A percentile compares a stretch with the other conserved stretches of the same genome.
phyloP scores from a whole-genome alignment of 2,797 vertebrate species.

The Aplochiton taeniatus region DNA sequence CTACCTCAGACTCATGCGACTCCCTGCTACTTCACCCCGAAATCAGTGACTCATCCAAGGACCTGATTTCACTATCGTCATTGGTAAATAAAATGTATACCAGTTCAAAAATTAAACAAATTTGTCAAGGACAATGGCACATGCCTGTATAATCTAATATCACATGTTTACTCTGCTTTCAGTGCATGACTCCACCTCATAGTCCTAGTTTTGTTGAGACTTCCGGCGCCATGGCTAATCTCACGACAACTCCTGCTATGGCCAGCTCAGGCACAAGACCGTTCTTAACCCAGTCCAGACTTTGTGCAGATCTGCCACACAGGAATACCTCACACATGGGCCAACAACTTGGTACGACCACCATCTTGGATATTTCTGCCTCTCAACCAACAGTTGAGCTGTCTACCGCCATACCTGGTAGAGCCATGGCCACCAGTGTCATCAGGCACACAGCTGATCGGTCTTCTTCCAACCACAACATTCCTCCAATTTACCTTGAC shows the following conservation, averaged over 20 bases:
- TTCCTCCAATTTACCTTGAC: slow-evolving; percentile 40
- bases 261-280: slow-evolving; percentile 44
- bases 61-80: slow-evolving; percentile 86
- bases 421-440: slow-evolving; percentile 85
- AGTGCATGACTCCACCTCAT: slow-evolving; percentile 98
- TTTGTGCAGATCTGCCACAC: slow-evolving; percentile 31
- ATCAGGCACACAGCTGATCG: slow-evolving; percentile 86
- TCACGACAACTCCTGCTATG: slow-evolving; percentile 30
- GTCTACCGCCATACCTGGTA: slow-evolving; percentile 53
- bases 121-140: background rate
- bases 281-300: slow-evolving; percentile 35
- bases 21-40: slow-evolving; percentile 73
- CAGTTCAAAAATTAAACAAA: background rate
- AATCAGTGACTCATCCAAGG: slow-evolving; percentile 78
- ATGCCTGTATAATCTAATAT: background rate
- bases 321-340: slow-evolving; percentile 11
- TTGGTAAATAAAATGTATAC: slow-evolving; percentile 78
- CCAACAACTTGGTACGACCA: slow-evolving; percentile 25
- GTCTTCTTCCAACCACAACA: slow-evolving; percentile 46
- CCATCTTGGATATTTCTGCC: slow-evolving; percentile 44
- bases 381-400: slow-evolving; percentile 42
- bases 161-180: slow-evolving; percentile 14
- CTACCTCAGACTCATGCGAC: slow-evolving; percentile 93
- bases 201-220: slow-evolving; percentile 88
- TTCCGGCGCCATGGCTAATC: slow-evolving; percentile 57